Percentiles rank a stretch among this genome's conserved stretches.
These are phyloP conservation scores for Triops longicaudatus DNA, from an alignment of 1,140 invertebrate genomes.

Conservation along the genomic window DNA sequence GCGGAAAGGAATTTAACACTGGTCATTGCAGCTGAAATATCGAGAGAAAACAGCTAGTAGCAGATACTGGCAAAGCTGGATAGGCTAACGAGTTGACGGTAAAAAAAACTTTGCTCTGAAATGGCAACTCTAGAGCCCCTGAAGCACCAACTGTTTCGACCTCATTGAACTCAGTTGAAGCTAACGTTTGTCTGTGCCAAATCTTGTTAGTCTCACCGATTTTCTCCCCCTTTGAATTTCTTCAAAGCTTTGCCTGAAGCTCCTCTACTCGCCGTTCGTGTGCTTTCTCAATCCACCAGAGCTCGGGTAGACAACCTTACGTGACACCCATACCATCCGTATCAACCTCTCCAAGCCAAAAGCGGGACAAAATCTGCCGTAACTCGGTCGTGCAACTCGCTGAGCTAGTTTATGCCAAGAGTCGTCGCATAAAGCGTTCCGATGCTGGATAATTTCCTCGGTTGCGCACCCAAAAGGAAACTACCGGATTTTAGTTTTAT, in stretches of 20 bases:
- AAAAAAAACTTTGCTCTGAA: not conserved
- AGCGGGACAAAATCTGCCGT: not conserved
- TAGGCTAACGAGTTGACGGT: not conserved
- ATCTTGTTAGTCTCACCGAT: not conserved
- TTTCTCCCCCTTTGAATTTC: not conserved
- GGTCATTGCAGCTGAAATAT: no score
- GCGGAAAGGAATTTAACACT: no score
- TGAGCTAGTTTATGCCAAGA: no score
- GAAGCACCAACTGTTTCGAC: not conserved
- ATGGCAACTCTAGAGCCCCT: not conserved
- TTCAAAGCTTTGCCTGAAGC: not conserved
- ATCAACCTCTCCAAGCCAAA: not conserved
- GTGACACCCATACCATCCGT: not conserved
- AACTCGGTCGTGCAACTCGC: not conserved
- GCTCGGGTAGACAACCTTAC: not conserved
- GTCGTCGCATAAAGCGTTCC: no score
- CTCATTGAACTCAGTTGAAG: constrained; percentile 7
- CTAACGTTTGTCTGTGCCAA: constrained; percentile 9
- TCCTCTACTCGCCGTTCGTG: not conserved
- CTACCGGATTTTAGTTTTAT: no score
- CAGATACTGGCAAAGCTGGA: not conserved
- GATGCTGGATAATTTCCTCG: no score
- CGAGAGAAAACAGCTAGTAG: not conserved
- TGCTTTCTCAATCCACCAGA: not conserved
- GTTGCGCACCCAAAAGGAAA: no score